phyloP scores from a whole-genome alignment of 2,113 vertebrate species.

The Lamprologus ornatipinnis region DNA sequence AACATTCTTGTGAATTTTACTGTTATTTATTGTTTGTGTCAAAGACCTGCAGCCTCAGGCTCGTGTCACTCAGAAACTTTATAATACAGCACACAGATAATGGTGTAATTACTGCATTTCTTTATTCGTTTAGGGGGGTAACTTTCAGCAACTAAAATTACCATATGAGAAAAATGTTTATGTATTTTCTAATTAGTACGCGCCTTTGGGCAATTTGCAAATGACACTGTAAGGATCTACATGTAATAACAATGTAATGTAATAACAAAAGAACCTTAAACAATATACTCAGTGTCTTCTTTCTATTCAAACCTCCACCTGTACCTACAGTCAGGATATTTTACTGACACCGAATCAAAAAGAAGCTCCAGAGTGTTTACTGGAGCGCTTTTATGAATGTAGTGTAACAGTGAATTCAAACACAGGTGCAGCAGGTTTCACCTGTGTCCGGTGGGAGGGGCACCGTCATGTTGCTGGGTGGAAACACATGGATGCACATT shows the following conservation, averaged over 20 bases:
- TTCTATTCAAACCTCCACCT: neutral
- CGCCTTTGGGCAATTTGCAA: neutral
- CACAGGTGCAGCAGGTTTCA: neutral
- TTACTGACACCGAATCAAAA: neutral
- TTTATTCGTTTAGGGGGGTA: neutral
- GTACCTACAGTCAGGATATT: rapidly evolving
- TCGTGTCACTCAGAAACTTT: neutral
- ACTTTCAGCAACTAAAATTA: neutral
- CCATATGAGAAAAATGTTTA: neutral
- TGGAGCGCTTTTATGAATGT: neutral
- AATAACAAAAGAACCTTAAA: neutral
- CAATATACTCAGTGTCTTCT: neutral
- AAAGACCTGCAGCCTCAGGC: neutral
- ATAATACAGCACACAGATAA: neutral
- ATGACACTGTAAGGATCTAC: neutral
- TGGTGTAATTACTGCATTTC: neutral
- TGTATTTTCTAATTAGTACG: neutral
- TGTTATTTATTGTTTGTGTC: neutral
- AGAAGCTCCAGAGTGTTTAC: neutral
- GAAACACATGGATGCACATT: neutral
- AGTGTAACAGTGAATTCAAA: neutral
- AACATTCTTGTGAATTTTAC: neutral
- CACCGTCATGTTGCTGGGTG: neutral
- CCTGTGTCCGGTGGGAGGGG: neutral
- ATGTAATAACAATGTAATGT: too few relatives aligned